These are phyloP conservation scores for Polylopha cassiicola DNA, from an alignment of 2,888 invertebrate genomes.

Conservation along the genomic window DNA sequence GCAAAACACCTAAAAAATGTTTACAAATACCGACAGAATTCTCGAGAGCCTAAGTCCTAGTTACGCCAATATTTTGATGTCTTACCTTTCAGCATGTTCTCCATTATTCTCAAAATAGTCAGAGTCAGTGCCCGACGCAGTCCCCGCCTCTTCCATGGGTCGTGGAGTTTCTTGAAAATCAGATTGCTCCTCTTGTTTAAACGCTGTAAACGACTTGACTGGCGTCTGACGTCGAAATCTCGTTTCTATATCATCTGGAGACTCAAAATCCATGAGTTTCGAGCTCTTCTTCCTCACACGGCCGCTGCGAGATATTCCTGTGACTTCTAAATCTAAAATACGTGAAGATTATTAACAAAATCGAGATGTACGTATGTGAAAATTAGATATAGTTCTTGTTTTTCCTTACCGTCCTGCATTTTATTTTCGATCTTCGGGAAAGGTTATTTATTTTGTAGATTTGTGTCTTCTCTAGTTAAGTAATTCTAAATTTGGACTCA, in stretches of 20 bases:
- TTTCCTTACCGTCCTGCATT: constrained; percentile 25
- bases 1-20: no score
- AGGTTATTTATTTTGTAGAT: no score
- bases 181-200: constrained; percentile 45
- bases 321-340: constrained; percentile 84
- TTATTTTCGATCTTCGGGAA: no score
- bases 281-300: constrained; percentile 96
- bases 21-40: no score
- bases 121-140: constrained; percentile 65
- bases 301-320: constrained; percentile 92
- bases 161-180: constrained; percentile 44
- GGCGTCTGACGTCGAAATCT: constrained; percentile 67
- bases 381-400: constrained; percentile 7
- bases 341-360: constrained; percentile 14
- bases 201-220: constrained; percentile 45
- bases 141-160: constrained; percentile 48
- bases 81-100: constrained; percentile 64
- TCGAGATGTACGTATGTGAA: constrained; percentile 1
- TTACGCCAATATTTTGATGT: constrained; percentile 2
- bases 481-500: no score
- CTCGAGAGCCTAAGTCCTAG: no score
- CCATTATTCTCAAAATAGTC: constrained; percentile 67
- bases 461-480: no score
- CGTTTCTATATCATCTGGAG: constrained; percentile 89
- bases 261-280: constrained; percentile 94